Base-by-base conservation (phyloP, 1,140 invertebrate species). In the Wasmannia auropunctata region DNA sequence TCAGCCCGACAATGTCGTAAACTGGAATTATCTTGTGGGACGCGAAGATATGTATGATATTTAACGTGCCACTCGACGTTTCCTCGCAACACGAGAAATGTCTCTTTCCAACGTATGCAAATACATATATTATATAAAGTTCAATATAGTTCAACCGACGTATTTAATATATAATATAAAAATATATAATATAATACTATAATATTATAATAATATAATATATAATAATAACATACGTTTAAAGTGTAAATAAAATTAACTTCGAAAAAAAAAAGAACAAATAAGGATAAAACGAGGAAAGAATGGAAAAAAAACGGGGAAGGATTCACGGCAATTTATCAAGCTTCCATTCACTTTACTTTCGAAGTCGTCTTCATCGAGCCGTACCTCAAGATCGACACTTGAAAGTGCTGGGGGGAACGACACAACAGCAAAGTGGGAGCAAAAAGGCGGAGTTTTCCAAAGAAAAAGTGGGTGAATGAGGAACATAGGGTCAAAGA, bases 1-100 rank as follows among this genome's bases (percentile, higher is more conserved):
- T 14, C 43, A 81, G n/a, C 65, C 70, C 25, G 19, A 74, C 40
- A 34, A 34, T 31, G 25, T 34, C 79, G 28, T 83, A 83, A 83
- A 83, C 37, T 43, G 3, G 11, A 58, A n/a, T 22, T 46, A 25
- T 34, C n/a, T 60, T 16, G 14, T 10, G 67, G 14, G 14, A 83
- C 10, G 10, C 31, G 3, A 67, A 37, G n/a, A 25, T 25, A 22
- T 25, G 22, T 49, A 34, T 40, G 37, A 43, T 63, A 63, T 65
- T 65, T 49, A 69, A 54, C 8, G 31, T 69, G 8, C 5, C 22
- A 4, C 22, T 31, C 22, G 25, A 80, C 14, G 3, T 37, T 31
- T 34, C 58, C 14, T 19, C n/a, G n/a, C n/a, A n/a, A n/a, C n/a
- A 14, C 7, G 4, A 54, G 7, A 67, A 19, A 54, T 25, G 4